These are phyloP conservation scores for Geranospiza caerulescens DNA, from an alignment of 2,797 vertebrate genomes.

Conservation along the genomic window DNA sequence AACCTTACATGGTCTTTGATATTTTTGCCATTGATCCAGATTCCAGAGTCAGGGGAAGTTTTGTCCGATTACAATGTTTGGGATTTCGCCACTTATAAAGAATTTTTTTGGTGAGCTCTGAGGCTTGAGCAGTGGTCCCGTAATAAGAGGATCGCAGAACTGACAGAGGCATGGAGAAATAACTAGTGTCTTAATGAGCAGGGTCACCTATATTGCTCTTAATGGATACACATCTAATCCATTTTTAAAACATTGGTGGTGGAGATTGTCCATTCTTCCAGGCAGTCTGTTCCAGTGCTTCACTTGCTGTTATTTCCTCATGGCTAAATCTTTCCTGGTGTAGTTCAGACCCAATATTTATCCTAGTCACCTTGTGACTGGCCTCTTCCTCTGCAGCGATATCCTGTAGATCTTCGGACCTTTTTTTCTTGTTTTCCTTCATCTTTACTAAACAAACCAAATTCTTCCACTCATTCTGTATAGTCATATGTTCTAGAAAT, in stretches of 20 bases:
- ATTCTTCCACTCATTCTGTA: not conserved
- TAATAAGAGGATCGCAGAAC: not conserved
- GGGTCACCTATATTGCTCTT: not conserved
- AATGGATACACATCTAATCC: not conserved
- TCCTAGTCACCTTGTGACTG: not conserved
- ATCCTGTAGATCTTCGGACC: not conserved
- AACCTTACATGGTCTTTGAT: not conserved
- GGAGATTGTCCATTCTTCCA: not conserved
- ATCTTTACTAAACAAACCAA: not conserved
- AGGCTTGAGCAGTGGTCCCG: not conserved
- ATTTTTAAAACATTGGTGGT: not conserved
- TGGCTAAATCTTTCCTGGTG: not conserved
- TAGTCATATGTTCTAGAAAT: not conserved
- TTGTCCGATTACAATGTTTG: fast-evolving
- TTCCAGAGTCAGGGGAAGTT: not conserved
- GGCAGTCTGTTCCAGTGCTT: not conserved
- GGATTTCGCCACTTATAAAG: not conserved
- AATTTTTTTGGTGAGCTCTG: fast-evolving
- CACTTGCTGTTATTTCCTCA: not conserved
- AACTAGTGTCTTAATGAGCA: not conserved
- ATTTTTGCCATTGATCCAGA: not conserved
- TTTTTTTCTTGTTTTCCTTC: not conserved
- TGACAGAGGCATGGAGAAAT: not conserved
- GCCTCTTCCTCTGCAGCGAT: not conserved
- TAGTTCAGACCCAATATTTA: not conserved